These are phyloP conservation scores for Anadara kagoshimensis DNA, from an alignment of 1,140 invertebrate genomes.

Conservation along the genomic window DNA sequence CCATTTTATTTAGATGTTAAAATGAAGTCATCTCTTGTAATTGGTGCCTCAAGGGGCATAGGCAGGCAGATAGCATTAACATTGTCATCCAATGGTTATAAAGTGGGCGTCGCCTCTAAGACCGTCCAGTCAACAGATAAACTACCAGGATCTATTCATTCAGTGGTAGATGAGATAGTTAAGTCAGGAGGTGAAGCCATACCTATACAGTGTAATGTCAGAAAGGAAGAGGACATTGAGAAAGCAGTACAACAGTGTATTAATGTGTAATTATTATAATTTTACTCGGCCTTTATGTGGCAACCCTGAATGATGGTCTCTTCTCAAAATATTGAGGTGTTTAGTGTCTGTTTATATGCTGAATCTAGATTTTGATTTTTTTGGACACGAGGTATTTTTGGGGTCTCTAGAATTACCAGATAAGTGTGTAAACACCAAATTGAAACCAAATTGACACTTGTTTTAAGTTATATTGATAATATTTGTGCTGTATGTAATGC, in stretches of 20 bases:
- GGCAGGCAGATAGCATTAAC: constrained; percentile 57
- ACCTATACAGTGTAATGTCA: constrained; percentile 54
- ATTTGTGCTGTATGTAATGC: too few species aligned
- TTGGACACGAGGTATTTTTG: too few species aligned
- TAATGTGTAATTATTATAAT: constrained; percentile 16
- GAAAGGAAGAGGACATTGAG: constrained; percentile 49
- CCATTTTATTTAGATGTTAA: too few species aligned
- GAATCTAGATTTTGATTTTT: too few species aligned
- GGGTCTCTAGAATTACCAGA: too few species aligned
- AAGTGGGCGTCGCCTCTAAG: constrained; percentile 60
- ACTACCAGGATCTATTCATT: constrained; percentile 53
- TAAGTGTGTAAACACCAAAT: too few species aligned
- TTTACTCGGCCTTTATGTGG: background rate
- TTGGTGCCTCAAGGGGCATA: constrained; percentile 61
- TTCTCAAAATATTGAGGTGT: too few species aligned
- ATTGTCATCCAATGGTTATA: constrained; percentile 53
- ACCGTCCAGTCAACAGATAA: constrained; percentile 38
- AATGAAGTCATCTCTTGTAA: constrained; percentile 56
- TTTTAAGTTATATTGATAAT: too few species aligned
- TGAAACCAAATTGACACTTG: too few species aligned
- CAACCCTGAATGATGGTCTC: too few species aligned
- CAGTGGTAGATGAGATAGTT: constrained; percentile 55
- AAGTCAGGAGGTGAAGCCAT: constrained; percentile 43
- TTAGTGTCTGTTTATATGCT: too few species aligned
- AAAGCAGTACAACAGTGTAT: constrained; percentile 43